phyloP scores from a whole-genome alignment of 2,888 invertebrate species.

The Harpagoxenus sublaevis region DNA sequence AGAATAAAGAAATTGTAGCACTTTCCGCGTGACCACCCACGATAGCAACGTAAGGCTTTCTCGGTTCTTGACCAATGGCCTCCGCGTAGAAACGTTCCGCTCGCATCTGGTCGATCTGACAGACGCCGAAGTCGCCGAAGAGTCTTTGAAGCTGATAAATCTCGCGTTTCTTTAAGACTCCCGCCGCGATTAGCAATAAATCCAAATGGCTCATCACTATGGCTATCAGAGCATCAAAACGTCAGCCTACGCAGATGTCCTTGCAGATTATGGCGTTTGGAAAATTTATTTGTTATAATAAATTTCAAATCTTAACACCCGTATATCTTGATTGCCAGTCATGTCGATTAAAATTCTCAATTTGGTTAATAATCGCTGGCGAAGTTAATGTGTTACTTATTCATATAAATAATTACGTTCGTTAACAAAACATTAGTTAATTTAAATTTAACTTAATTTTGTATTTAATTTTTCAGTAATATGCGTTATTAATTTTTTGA shows the following conservation, averaged over 20 bases:
- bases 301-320: too few relatives aligned
- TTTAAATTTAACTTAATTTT: too few relatives aligned
- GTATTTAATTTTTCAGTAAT: too few relatives aligned
- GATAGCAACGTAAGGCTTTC: slow-evolving; percentile 37
- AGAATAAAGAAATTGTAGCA: slow-evolving; percentile 43
- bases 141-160: slow-evolving; percentile 28
- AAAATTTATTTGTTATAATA: too few relatives aligned
- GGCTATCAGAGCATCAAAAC: slow-evolving; percentile 60
- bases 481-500: too few relatives aligned
- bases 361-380: too few relatives aligned
- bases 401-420: too few relatives aligned
- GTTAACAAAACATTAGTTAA: too few relatives aligned
- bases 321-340: too few relatives aligned
- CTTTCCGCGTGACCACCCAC: slow-evolving; percentile 51
- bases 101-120: slow-evolving; percentile 53
- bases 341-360: too few relatives aligned
- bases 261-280: slow-evolving; percentile 82
- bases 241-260: slow-evolving; percentile 40
- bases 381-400: too few relatives aligned
- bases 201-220: slow-evolving; percentile 57
- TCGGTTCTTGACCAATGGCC: slow-evolving; percentile 23
- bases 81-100: slow-evolving; percentile 26
- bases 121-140: slow-evolving; percentile 40
- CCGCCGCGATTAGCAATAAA: slow-evolving; percentile 51
- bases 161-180: slow-evolving; percentile 40